Evolutionary conservation across 1,140 invertebrate species (phyloP), one percentile per base, ranked within the genome.

Genomic region (Nixonia krombeini): DNA sequence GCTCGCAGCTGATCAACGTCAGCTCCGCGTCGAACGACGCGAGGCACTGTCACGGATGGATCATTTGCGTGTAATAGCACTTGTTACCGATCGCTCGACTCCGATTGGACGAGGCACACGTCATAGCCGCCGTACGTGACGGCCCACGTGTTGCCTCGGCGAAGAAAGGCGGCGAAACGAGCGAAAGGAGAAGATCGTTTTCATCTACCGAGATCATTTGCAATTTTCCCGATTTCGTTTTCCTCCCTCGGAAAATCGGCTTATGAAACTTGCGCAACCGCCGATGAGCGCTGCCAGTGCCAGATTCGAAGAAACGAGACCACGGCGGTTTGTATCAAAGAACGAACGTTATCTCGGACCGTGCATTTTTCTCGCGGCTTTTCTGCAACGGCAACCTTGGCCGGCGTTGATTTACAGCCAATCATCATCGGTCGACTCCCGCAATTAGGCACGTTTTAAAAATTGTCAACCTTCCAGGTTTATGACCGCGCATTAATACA

Each of bases 41-140:
- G 44, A 66, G 31, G 55, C 35, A 51, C 56, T 67, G 63, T 67
- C 63, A 67, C 46, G 41, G n/a, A 17, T 8, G 40, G 52, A 61
- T 67, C 61, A 67, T 67, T 67, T 56, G 44, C 56, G 63, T 66
- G 63, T 66, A 59, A 67, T 61, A 61, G 64, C 56, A 61, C 64
- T 67, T 61, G 64, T 61, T 59, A 56, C 56, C 59, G 59, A 67
- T 61, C 61, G 56, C 56, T 50, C 47, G 33, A 15, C 51, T 67
- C 61, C 56, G 64, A 67, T 67, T 67, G 49, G 55, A 52, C 28
- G 61, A 65, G 62, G 42, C 50, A 53, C 49, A 42, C 53, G 55
- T 38, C 49, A 25, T 21, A 50, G 50, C 50, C 56, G 64, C 61
- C 64, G 41, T 44, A 67, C 57, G 56, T 46, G 58, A n/a, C n/a